Evolutionary conservation across 1,140 invertebrate genomes (phyloP).

Genomic region (Rhyzopertha dominica): DNA sequence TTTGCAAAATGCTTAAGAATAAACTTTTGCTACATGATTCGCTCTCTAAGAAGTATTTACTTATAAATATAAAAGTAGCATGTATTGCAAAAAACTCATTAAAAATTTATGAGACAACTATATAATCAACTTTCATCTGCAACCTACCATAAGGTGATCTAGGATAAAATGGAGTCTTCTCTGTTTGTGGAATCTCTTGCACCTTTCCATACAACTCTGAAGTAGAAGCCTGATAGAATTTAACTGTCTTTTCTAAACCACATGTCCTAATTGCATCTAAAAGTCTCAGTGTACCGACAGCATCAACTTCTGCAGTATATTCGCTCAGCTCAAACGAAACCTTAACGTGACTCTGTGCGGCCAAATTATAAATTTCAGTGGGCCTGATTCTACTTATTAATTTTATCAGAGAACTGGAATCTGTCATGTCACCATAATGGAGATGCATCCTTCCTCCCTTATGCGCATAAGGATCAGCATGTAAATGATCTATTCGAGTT

Average conservation of each 20-base stretch:
- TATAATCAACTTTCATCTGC: too few relatives aligned
- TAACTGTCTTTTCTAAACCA: conserved; percentile 75
- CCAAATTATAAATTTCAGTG: conserved; percentile 96
- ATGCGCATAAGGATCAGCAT: conserved; percentile 82
- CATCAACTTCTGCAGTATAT: conserved; percentile 99
- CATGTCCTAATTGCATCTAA: conserved; percentile 95
- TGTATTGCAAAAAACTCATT: too few relatives aligned
- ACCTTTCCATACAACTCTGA: conserved; percentile 99
- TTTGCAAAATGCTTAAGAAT: too few relatives aligned
- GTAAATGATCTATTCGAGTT: conserved; percentile 90
- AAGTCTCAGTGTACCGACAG: conserved; percentile 90
- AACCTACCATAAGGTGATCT: conserved; percentile 99
- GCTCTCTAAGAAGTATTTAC: too few relatives aligned
- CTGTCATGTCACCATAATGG: conserved; percentile 99
- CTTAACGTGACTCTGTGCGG: conserved; percentile 99
- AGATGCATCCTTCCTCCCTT: conserved; percentile 83
- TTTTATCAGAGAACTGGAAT: conserved; percentile 95
- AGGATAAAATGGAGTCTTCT: conserved; percentile 98
- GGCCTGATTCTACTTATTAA: conserved; percentile 81
- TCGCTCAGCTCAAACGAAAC: conserved; percentile 96
- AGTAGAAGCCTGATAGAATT: conserved; percentile 98
- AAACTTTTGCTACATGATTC: too few relatives aligned
- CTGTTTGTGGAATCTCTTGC: conserved; percentile 92
- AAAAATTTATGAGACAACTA: too few relatives aligned
- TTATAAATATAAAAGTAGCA: too few relatives aligned